Conservation (phyloP, 1,140 invertebrate genomes). For the Melanaphis sacchari region DNA sequence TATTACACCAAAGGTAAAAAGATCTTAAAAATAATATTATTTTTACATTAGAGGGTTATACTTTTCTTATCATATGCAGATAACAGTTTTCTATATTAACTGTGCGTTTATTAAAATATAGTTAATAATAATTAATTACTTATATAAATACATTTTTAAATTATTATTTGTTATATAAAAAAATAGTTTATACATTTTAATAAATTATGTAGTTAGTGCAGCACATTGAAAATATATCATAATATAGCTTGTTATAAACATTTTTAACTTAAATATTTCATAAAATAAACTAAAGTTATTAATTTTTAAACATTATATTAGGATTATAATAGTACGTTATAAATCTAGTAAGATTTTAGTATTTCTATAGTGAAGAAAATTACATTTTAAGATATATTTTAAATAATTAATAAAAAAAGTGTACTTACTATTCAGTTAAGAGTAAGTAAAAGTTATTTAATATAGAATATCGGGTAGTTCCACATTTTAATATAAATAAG, state of each 20-base stretch:
- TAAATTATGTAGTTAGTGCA: not conserved
- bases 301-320: no score
- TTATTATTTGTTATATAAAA: not conserved
- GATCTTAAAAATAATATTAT: not conserved
- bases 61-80: not conserved
- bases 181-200: not conserved
- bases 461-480: no score
- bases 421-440: no score
- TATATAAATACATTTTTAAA: not conserved
- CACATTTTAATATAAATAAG: no score
- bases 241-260: not conserved
- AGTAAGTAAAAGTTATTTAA: no score
- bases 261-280: not conserved
- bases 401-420: no score
- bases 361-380: no score
- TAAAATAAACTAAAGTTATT: no score
- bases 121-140: not conserved
- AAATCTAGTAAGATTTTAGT: no score
- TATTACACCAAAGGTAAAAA: slow-evolving; percentile 48
- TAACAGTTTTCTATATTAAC: not conserved
- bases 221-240: not conserved
- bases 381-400: no score
- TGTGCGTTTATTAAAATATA: not conserved
- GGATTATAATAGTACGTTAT: no score
- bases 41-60: not conserved